Evolutionary conservation across 2,888 invertebrate species (phyloP).

Genomic region (Pachydiplax longipennis): DNA sequence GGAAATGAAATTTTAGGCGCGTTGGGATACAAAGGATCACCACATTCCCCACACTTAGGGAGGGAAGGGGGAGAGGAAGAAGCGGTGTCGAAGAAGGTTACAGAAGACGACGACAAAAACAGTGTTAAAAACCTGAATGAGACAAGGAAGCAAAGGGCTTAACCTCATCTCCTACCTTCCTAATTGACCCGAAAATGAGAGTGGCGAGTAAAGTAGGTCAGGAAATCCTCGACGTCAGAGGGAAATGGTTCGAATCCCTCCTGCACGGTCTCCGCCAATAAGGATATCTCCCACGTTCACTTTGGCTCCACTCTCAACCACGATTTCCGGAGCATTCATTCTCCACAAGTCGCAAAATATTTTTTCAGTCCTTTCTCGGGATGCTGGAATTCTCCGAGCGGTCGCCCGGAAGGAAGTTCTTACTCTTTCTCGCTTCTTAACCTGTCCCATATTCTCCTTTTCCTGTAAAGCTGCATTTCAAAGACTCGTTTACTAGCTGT

Average conservation of each 20-base stretch:
- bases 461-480: no score
- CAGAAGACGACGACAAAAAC: no score
- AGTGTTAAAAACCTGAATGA: neutral
- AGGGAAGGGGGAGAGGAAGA: neutral
- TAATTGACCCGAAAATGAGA: conserved; percentile 34
- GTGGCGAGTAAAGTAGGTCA: conserved; percentile 15
- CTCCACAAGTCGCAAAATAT: neutral
- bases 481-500: no score
- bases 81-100: no score
- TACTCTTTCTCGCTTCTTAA: neutral
- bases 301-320: neutral
- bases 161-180: conserved; percentile 9
- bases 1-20: neutral
- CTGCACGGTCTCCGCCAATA: neutral
- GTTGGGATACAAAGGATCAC: neutral
- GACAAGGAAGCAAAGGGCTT: neutral
- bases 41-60: neutral
- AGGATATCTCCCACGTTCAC: neutral
- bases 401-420: neutral
- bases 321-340: neutral
- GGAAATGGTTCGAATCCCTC: neutral
- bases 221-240: neutral
- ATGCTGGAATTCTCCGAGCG: neutral
- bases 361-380: neutral
- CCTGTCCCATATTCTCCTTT: no score